Evolutionary conservation across 2,797 vertebrate genomes (phyloP).

Genomic region (Trichosurus vulpecula): DNA sequence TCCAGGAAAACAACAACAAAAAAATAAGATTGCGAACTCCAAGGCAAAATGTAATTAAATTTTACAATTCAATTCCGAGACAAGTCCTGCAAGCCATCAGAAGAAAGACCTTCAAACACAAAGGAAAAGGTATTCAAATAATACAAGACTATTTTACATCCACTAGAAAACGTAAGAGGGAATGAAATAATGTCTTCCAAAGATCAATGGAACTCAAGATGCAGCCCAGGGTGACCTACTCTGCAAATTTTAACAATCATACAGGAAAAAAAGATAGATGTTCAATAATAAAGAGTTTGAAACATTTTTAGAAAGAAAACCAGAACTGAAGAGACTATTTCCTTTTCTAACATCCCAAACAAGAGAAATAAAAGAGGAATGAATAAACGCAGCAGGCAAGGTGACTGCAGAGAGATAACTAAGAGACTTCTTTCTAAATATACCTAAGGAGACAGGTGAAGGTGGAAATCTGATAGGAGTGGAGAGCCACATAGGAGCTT

Average conservation of each 20-base stretch:
- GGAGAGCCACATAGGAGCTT: neutral
- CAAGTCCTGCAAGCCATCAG: neutral
- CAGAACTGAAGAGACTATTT: neutral
- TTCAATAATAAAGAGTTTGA: neutral
- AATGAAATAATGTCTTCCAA: neutral
- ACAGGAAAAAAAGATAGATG: neutral
- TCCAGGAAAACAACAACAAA: neutral
- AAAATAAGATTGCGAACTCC: neutral
- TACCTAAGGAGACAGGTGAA: neutral
- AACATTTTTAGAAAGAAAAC: neutral
- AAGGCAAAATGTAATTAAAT: neutral
- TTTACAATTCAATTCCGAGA: neutral
- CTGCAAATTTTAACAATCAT: neutral
- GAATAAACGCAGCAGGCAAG: neutral
- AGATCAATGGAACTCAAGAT: neutral
- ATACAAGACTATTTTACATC: neutral
- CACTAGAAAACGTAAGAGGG: neutral
- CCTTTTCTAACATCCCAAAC: neutral
- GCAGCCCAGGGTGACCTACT: neutral
- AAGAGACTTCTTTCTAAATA: neutral
- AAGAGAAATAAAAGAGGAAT: neutral
- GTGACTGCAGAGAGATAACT: neutral
- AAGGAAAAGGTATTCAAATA: neutral
- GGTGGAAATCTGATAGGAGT: neutral
- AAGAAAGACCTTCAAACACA: neutral